A percentile compares a stretch with the other conserved stretches of the same genome.
Evolutionary conservation across 2,797 vertebrate species (phyloP).

Genomic region (Chrysocyon brachyurus): DNA sequence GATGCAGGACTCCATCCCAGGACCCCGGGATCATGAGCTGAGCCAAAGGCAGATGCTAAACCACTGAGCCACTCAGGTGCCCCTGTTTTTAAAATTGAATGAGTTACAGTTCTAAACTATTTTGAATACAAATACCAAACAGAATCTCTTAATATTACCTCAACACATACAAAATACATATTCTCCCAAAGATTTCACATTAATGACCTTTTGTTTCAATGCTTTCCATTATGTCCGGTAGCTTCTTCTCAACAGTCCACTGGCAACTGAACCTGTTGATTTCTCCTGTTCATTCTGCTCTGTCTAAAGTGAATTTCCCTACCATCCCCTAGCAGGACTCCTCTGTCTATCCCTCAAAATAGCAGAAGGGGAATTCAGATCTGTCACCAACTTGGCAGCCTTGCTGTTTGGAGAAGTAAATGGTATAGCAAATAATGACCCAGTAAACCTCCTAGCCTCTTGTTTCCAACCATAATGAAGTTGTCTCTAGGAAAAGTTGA

Average conservation of each 20-base stretch:
- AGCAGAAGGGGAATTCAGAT: background rate
- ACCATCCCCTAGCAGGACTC: background rate
- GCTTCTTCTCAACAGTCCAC: background rate
- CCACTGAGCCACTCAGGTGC: no score
- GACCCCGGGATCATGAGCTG: no score
- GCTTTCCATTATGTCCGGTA: background rate
- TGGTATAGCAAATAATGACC: background rate
- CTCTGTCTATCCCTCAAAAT: background rate
- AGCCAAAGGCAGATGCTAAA: no score
- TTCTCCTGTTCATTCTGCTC: background rate
- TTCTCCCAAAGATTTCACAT: background rate
- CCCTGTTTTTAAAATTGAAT: slow-evolving; percentile 22
- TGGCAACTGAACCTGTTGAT: slow-evolving; percentile 13
- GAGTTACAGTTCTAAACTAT: background rate
- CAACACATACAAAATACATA: background rate
- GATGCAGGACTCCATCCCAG: no score
- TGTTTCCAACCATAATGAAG: background rate
- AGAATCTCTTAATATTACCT: slow-evolving; percentile 22
- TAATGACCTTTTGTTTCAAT: background rate
- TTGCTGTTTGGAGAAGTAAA: background rate
- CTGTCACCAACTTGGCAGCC: background rate
- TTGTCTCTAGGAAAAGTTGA: background rate
- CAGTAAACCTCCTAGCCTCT: background rate
- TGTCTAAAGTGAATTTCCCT: background rate
- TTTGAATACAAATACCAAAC: background rate